These are phyloP conservation scores for Hipparchia semele DNA, from an alignment of 2,888 invertebrate genomes.

Conservation along the genomic window DNA sequence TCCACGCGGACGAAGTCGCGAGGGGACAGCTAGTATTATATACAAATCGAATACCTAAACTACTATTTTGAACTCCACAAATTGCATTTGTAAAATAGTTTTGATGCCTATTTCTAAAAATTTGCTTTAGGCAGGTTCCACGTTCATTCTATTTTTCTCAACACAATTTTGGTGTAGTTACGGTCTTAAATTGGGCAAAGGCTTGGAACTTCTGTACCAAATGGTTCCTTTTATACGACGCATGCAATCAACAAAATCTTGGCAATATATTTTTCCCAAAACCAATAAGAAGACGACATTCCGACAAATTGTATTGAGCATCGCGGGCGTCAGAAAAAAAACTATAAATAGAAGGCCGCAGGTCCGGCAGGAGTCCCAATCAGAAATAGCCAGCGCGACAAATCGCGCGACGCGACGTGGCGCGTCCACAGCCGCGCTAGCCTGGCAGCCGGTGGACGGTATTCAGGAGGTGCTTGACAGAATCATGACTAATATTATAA, in stretches of 20 bases:
- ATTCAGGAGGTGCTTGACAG: not conserved
- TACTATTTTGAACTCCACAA: too few species aligned
- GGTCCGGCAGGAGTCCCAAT: constrained; percentile 35
- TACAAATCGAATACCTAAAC: too few species aligned
- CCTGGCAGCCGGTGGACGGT: not conserved
- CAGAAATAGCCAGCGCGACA: constrained; percentile 21
- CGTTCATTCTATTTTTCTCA: too few species aligned
- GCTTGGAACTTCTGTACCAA: too few species aligned
- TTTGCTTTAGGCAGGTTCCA: too few species aligned
- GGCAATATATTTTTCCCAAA: constrained; percentile 1
- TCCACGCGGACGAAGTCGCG: too few species aligned
- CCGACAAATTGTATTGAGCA: constrained; percentile 16
- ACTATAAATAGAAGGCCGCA: constrained; percentile 31
- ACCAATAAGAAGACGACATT: not conserved
- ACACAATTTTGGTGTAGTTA: too few species aligned
- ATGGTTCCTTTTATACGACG: too few species aligned
- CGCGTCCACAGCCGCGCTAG: constrained; percentile 25
- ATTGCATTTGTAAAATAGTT: too few species aligned
- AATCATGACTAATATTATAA: not conserved
- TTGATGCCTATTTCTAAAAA: too few species aligned
- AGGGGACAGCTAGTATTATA: too few species aligned
- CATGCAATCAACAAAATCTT: not conserved
- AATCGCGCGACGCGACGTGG: constrained; percentile 8
- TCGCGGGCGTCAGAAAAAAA: not conserved
- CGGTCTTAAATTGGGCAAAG: too few species aligned